phyloP scores from a whole-genome alignment of 2,888 invertebrate genomes.

The Pterostichus niger region DNA sequence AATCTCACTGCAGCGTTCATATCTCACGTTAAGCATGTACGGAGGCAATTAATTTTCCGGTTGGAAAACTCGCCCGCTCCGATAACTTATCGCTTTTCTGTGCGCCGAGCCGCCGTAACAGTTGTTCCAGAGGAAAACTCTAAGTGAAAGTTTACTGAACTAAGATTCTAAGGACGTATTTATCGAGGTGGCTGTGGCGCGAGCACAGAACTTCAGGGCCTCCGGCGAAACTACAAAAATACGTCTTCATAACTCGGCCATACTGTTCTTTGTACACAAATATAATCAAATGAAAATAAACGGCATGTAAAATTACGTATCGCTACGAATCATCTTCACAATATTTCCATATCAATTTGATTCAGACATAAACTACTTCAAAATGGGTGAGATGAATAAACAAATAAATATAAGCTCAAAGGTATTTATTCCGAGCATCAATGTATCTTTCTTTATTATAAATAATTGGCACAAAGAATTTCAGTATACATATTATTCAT shows the following conservation, averaged over 20 bases:
- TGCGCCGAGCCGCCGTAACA: slow-evolving; percentile 43
- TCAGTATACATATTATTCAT: no score
- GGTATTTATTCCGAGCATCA: no score
- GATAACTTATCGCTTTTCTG: slow-evolving; percentile 65
- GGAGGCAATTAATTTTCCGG: slow-evolving; percentile 65
- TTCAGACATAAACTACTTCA: no score
- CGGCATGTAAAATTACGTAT: neutral
- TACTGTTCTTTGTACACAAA: slow-evolving; percentile 1
- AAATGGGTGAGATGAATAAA: no score
- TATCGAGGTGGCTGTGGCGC: slow-evolving; percentile 47
- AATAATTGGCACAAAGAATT: no score
- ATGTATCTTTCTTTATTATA: no score
- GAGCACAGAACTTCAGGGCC: neutral
- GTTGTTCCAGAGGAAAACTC: slow-evolving; percentile 61
- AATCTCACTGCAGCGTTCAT: slow-evolving; percentile 34
- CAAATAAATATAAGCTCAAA: no score
- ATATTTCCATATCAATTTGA: no score
- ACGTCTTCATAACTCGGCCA: neutral
- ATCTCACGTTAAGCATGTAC: slow-evolving; percentile 64
- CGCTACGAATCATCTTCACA: no score
- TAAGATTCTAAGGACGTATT: slow-evolving; percentile 57
- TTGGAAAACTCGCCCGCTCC: slow-evolving; percentile 62
- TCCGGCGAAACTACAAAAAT: neutral
- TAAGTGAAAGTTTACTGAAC: slow-evolving; percentile 66
- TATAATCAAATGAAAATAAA: neutral